Conservation (phyloP, 2,797 vertebrate species). For the Acipenser ruthenus region DNA sequence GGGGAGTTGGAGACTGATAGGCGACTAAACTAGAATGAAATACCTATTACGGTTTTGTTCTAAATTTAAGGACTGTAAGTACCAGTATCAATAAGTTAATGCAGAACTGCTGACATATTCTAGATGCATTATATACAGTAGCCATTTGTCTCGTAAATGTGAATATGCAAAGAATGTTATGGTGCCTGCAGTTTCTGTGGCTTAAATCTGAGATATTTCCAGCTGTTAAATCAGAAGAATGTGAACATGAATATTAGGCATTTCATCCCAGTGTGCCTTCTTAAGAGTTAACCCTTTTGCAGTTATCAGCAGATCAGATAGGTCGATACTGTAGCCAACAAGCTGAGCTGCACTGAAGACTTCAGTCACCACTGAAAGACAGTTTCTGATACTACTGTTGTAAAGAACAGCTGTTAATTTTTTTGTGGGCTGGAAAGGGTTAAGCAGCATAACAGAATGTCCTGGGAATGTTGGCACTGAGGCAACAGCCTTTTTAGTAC, state of each 20-base stretch:
- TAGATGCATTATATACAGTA: neutral
- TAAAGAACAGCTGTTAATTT: too few species aligned
- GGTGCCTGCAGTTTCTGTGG: neutral
- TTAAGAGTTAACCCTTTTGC: neutral
- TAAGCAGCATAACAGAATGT: constrained; percentile 56
- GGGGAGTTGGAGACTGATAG: neutral
- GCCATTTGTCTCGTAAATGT: constrained; percentile 1
- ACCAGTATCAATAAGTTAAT: neutral
- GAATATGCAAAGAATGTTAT: neutral
- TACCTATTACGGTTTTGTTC: too few species aligned
- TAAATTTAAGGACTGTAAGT: too few species aligned
- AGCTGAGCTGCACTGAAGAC: too few species aligned
- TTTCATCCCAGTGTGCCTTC: neutral
- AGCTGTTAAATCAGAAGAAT: constrained; percentile 1
- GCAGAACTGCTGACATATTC: neutral
- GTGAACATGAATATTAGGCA: neutral
- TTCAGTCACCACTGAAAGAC: too few species aligned
- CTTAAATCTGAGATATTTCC: neutral
- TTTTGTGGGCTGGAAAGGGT: constrained; percentile 52
- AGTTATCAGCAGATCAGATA: too few species aligned
- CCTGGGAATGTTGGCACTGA: constrained; percentile 64
- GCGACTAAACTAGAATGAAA: neutral
- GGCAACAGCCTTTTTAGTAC: constrained; percentile 38
- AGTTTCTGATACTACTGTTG: too few species aligned
- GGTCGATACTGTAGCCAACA: too few species aligned